Conservation (phyloP, 1,140 invertebrate species). For the Platorchestia sp. region DNA sequence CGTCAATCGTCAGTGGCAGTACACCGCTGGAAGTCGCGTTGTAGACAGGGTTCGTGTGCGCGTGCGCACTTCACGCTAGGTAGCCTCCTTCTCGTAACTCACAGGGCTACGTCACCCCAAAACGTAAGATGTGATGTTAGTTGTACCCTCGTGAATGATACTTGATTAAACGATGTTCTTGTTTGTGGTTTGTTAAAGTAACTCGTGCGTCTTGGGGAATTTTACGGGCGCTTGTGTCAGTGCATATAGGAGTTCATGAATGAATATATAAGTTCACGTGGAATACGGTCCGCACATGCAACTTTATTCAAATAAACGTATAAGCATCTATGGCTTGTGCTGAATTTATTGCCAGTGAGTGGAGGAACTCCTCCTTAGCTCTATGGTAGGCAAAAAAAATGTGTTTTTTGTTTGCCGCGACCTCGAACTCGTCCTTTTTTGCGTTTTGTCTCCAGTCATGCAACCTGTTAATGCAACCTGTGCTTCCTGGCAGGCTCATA, state of each 20-base stretch:
- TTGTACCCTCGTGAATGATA: neutral
- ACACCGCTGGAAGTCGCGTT: neutral
- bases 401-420: neutral
- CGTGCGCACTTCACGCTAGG: neutral
- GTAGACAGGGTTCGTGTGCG: neutral
- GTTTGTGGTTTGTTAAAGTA: neutral
- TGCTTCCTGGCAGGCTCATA: neutral
- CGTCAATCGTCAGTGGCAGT: neutral
- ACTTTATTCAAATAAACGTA: too few species aligned
- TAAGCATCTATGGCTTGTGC: too few species aligned
- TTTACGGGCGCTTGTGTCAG: neutral
- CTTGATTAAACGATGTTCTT: neutral
- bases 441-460: neutral
- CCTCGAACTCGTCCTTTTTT: neutral
- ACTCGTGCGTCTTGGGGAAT: neutral
- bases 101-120: neutral
- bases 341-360: neutral
- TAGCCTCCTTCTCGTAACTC: too few species aligned
- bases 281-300: too few species aligned
- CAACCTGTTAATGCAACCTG: neutral
- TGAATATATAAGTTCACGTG: too few species aligned
- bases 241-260: too few species aligned
- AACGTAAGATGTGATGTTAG: neutral
- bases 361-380: neutral
- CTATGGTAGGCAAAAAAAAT: neutral